phyloP scores from a whole-genome alignment of 2,113 vertebrate species.

The Pangasianodon gigas region DNA sequence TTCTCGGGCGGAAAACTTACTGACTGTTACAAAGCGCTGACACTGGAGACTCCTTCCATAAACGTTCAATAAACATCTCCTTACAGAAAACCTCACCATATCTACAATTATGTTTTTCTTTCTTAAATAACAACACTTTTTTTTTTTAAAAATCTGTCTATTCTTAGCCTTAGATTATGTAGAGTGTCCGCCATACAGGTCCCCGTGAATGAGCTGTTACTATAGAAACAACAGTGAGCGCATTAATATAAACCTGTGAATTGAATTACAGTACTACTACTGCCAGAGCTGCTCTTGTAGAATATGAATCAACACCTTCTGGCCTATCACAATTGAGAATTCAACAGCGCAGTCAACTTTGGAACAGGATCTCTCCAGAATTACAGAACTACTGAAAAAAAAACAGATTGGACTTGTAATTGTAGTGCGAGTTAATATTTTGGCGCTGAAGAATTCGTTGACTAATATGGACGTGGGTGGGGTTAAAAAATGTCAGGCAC shows the following conservation, averaged over 20 bases:
- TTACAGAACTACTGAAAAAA: too few relatives aligned
- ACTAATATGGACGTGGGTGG: neutral
- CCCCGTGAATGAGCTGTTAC: neutral
- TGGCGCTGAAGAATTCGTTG: neutral
- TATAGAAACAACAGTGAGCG: neutral
- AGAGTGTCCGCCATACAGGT: neutral
- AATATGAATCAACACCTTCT: neutral
- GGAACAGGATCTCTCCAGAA: neutral
- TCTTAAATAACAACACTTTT: neutral
- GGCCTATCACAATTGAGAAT: neutral
- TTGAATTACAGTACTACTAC: neutral
- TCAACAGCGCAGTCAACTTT: neutral
- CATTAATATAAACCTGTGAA: neutral
- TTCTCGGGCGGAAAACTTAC: too few relatives aligned
- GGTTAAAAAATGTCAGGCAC: neutral
- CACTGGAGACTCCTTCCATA: neutral
- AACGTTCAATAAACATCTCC: neutral
- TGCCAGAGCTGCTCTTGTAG: neutral
- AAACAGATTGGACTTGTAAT: neutral
- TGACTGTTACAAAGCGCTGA: too few relatives aligned
- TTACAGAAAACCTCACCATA: neutral
- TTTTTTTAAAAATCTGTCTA: neutral
- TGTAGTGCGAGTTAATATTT: neutral
- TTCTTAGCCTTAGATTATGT: neutral
- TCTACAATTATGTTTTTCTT: neutral